Evolutionary conservation across 2,797 vertebrate genomes (phyloP), one percentile per base, ranked within the genome.

Genomic region (Gymnodraco acuticeps): DNA sequence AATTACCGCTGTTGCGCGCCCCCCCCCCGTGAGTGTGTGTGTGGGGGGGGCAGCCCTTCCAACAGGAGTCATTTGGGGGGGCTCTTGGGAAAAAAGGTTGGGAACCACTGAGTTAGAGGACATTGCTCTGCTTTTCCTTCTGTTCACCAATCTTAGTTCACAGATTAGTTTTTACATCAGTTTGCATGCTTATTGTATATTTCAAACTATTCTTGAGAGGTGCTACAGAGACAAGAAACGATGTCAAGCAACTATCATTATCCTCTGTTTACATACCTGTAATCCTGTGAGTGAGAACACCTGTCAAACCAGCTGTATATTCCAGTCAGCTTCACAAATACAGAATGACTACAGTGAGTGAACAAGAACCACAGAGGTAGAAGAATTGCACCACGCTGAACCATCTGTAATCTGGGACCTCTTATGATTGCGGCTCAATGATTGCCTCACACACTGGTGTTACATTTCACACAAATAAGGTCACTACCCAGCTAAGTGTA

Each of bases 401-500:
- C 3, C 16, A 42, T 70, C n/a, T 64, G 64, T 51, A 78, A 50
- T 73, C 16, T 45, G 47, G 9, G 20, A 66, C n/a, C 4, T 69
- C 52, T 50, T 67, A 71, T 63, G 82, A 60, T 1, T 67, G 62
- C 79, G 52, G 13, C 42, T 46, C n/a, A 69, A 7, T 11, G 64
- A 77, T 75, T 80, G 50, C 75, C 14, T 77, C 72, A 84, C 63
- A 54, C 0, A 0, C 52, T 42, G 50, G 4, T 45, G 72, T 61
- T 50, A 60, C 54, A 84, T 84, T 77, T 43, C 51, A 68, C 71
- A 79, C 72, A 66, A 19, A 68, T 47, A 38, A 33, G 7, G 31
- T 70, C 70, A 62, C 38, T 69, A 19, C 45, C 13, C 48, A 50
- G 33, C n/a, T 17, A 31, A 4, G 38, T 1, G 41, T 38, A 33